These are phyloP conservation scores for Chionomys nivalis DNA, from an alignment of 2,113 vertebrate species.

Conservation along the genomic window DNA sequence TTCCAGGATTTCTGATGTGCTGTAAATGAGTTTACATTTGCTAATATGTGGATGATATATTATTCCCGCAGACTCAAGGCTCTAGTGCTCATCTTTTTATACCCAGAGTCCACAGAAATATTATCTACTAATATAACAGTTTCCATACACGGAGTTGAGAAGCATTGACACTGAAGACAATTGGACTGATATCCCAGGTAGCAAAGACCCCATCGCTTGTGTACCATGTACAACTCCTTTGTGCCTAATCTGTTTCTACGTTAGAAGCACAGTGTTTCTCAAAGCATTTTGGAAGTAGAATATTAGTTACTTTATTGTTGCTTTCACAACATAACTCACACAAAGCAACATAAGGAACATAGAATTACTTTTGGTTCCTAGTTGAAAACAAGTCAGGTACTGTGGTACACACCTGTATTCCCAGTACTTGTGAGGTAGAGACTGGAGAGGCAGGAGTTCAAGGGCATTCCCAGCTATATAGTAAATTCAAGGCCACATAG, in stretches of 20 bases:
- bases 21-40: background rate
- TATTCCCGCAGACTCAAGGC: background rate
- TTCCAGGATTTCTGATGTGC: background rate
- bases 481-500: background rate
- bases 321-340: background rate
- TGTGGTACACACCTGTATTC: background rate
- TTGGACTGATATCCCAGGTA: background rate
- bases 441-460: background rate
- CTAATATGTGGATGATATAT: background rate
- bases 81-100: background rate
- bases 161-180: background rate
- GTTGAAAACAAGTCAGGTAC: background rate
- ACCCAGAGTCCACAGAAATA: background rate
- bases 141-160: background rate
- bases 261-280: background rate
- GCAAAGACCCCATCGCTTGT: background rate
- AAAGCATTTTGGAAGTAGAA: background rate
- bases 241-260: background rate
- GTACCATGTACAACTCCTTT: background rate
- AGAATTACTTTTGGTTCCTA: background rate
- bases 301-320: background rate
- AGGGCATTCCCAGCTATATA: background rate
- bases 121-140: background rate
- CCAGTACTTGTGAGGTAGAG: background rate
- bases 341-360: background rate